Evolutionary conservation across 2,797 vertebrate species (phyloP).

Genomic region (Galagoides demidoff): DNA sequence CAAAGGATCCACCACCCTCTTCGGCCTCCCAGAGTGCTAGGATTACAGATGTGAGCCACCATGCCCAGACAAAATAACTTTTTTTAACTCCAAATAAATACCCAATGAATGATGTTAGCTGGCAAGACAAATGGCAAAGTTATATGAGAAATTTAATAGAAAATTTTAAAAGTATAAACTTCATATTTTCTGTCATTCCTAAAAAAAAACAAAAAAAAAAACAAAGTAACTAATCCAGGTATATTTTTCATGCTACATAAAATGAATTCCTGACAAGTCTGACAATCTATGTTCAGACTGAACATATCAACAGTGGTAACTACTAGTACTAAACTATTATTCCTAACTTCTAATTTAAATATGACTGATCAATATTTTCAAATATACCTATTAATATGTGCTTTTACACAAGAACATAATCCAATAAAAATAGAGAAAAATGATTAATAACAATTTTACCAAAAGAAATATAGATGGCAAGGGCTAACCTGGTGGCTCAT

Average conservation of each 20-base stretch:
- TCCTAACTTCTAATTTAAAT: constrained; percentile 23
- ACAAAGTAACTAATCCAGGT: not conserved
- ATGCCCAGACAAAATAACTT: too few species aligned
- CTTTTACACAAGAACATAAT: not conserved
- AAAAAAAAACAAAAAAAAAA: constrained; percentile 27
- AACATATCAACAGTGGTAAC: not conserved
- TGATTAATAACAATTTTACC: not conserved
- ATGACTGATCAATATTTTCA: constrained; percentile 38
- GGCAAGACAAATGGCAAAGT: too few species aligned
- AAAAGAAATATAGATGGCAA: not conserved
- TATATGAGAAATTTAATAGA: not conserved
- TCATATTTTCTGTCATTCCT: constrained; percentile 13
- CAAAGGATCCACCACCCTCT: too few species aligned
- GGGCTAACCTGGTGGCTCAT: not conserved
- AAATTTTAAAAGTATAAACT: not conserved
- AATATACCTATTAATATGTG: not conserved
- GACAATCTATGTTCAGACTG: not conserved
- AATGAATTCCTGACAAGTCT: constrained; percentile 23
- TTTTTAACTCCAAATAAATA: too few species aligned
- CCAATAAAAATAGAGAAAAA: not conserved
- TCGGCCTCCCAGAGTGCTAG: too few species aligned
- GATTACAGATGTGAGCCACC: too few species aligned
- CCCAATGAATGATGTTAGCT: too few species aligned
- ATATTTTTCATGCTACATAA: not conserved
- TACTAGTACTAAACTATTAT: not conserved